Percentiles rank a stretch among this genome's conserved stretches.
These are phyloP conservation scores for Euwallacea fornicatus DNA, from an alignment of 1,140 invertebrate species.

Conservation along the genomic window DNA sequence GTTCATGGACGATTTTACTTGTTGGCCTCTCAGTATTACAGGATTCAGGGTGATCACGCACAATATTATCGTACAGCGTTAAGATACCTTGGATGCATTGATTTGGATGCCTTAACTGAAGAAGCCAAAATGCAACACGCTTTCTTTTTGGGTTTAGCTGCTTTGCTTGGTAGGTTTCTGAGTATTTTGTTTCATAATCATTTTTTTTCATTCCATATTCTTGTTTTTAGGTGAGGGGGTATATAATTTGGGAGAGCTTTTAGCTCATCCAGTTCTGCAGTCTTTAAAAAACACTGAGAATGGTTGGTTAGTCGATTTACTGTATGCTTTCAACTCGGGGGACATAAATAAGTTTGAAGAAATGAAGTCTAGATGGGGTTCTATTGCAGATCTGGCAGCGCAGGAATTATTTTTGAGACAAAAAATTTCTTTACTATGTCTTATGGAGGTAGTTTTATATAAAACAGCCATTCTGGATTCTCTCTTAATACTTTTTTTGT, in stretches of 20 bases:
- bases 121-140: slow-evolving; percentile 81
- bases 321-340: slow-evolving; percentile 92
- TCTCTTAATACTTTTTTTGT: slow-evolving; percentile 6
- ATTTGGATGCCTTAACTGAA: slow-evolving; percentile 67
- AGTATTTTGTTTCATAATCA: background rate
- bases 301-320: slow-evolving; percentile 86
- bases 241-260: slow-evolving; percentile 96
- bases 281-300: slow-evolving; percentile 80
- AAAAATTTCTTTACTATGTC: slow-evolving; percentile 92
- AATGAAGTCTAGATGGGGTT: slow-evolving; percentile 78
- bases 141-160: slow-evolving; percentile 90
- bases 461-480: background rate
- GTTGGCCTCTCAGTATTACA: slow-evolving; percentile 85
- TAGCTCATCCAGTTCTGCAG: slow-evolving; percentile 92
- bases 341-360: slow-evolving; percentile 84
- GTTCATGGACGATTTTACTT: slow-evolving; percentile 96
- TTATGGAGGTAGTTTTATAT: slow-evolving; percentile 82
- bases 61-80: slow-evolving; percentile 95
- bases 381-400: slow-evolving; percentile 83
- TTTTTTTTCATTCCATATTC: background rate
- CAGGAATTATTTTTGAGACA: slow-evolving; percentile 83
- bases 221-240: slow-evolving; percentile 77
- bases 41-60: slow-evolving; percentile 83
- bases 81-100: slow-evolving; percentile 91
- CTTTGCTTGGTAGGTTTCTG: slow-evolving; percentile 63